Evolutionary conservation across 2,888 invertebrate genomes (phyloP), one percentile per base, ranked within the genome.

Genomic region (Argynnis bischoffii): DNA sequence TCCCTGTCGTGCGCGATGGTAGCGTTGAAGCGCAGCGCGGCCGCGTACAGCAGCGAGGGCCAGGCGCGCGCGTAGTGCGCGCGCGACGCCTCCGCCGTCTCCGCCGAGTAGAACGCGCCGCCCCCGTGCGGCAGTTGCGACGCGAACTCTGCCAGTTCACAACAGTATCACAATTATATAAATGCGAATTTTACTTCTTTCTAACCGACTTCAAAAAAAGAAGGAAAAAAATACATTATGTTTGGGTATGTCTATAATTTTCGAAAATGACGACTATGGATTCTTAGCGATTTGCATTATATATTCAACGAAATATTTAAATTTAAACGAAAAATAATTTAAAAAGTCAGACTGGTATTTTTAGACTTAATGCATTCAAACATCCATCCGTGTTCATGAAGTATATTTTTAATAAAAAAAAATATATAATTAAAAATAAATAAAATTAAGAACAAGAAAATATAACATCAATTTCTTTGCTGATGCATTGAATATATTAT

Each of bases 71-170:
- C 94, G 89, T 99, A 99, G 86, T 99, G 98, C 16, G 96, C 96
- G 60, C 98, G 95, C 0, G 99, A 98, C 13, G 96, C 96, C 79
- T 99, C 99, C 79, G 98, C 97, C 0, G 99, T 98, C 81, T 99
- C 99, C 41, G 97, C 97, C 0, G 98, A 98, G 88, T 99, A 99
- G 90, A 99, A 99, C 16, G 99, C 98, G 5, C 99, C 99, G 63
- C 99, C 99, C 76, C 98, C 98, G 81, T 97, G 97, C 0, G 98
- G 98, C 67, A 99, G 93, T 85, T 99, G 99, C 70, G 97, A 98
- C 2, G 97, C 95, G 88, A 98, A 99, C 88, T 99, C 99, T 95
- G 80, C 1, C 18, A 51, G 50, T 15, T 55, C 47, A 26, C 14
- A 31, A 26, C 5, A 47, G 11, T 2, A n/a, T n/a, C n/a, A n/a